Evolutionary conservation across 2,888 invertebrate genomes (phyloP).

Genomic region (Cosmia pyralina): DNA sequence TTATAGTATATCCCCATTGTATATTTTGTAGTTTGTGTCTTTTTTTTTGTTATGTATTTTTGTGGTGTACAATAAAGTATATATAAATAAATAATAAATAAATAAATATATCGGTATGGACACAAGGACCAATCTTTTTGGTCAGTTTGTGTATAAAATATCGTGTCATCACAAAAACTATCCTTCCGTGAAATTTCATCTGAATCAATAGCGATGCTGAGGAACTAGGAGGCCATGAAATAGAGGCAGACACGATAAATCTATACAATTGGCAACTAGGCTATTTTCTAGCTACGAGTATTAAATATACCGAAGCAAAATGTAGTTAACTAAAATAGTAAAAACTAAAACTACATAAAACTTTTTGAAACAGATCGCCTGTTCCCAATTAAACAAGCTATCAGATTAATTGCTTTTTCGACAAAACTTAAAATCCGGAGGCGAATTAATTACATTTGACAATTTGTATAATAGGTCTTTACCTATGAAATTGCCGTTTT

Average conservation of each 20-base stretch:
- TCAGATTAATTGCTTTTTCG: slow-evolving; percentile 46
- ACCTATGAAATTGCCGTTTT: no score
- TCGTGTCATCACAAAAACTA: slow-evolving; percentile 18
- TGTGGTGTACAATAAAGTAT: no score
- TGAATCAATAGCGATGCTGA: background rate
- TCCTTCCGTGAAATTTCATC: slow-evolving; percentile 35
- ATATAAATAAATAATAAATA: no score
- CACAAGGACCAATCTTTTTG: background rate
- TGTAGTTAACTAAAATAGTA: no score
- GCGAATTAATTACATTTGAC: slow-evolving; percentile 32
- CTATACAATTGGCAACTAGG: background rate
- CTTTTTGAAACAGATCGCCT: slow-evolving; percentile 14
- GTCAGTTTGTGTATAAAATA: slow-evolving; percentile 17
- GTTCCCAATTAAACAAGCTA: slow-evolving; percentile 43
- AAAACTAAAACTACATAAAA: background rate
- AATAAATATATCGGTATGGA: no score
- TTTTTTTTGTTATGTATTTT: no score
- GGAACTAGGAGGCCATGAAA: slow-evolving; percentile 15
- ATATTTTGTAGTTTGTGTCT: no score
- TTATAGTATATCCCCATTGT: no score
- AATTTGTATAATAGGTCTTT: no score
- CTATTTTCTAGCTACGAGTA: background rate
- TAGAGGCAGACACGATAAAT: background rate
- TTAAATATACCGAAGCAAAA: background rate
- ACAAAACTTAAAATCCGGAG: slow-evolving; percentile 29